Evolutionary conservation across 2,888 invertebrate genomes (phyloP).

Genomic region (Acanthacorydalis orientalis): DNA sequence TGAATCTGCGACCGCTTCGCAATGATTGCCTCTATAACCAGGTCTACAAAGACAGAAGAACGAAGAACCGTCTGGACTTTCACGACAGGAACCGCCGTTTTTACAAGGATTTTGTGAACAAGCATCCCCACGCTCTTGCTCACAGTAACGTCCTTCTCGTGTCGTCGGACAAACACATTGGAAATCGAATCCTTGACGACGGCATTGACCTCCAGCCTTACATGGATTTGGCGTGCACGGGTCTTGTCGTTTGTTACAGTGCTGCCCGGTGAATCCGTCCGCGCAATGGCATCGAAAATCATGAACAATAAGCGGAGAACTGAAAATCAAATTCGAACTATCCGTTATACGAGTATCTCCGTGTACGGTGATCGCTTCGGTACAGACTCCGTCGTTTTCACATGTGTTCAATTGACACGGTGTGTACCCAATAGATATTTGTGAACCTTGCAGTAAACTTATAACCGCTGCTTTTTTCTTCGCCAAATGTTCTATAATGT

Average conservation of each 20-base stretch:
- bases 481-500: constrained; percentile 44
- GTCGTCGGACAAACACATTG: constrained; percentile 64
- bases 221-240: constrained; percentile 87
- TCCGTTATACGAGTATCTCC: constrained; percentile 59
- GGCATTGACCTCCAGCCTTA: constrained; percentile 65
- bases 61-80: constrained; percentile 70
- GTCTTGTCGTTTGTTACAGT: constrained; percentile 75
- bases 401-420: constrained; percentile 59
- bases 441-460: constrained; percentile 40
- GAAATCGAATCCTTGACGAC: constrained; percentile 69
- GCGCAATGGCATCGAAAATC: constrained; percentile 67
- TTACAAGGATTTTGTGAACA: constrained; percentile 76
- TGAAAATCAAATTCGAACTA: constrained; percentile 64
- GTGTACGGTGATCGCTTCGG: constrained; percentile 49
- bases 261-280: constrained; percentile 66
- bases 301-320: constrained; percentile 63
- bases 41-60: constrained; percentile 86
- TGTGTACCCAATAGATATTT: constrained; percentile 54
- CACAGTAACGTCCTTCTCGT: constrained; percentile 70
- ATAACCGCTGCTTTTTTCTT: constrained; percentile 47
- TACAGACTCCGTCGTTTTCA: constrained; percentile 63
- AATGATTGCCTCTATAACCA: constrained; percentile 80
- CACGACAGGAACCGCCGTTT: constrained; percentile 83
- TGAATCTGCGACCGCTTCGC: constrained; percentile 75
- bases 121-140: constrained; percentile 66